Percentiles rank a stretch among this genome's conserved stretches.
Conservation (phyloP, 2,113 vertebrate genomes). For the Tragelaphus imberbis region DNA sequence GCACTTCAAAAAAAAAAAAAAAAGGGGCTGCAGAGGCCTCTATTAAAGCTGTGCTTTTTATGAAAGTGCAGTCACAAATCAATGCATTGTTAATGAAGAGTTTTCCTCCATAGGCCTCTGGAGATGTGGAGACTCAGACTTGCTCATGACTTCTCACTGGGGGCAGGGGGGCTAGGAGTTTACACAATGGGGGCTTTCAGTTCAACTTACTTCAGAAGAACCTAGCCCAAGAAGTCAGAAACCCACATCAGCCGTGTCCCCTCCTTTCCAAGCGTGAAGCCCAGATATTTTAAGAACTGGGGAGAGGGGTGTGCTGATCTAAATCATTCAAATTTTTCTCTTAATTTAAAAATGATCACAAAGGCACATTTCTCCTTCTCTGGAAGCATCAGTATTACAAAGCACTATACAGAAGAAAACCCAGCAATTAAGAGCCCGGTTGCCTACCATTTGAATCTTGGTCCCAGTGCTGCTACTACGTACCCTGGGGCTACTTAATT, state of each 20-base stretch:
- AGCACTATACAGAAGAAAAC: not conserved
- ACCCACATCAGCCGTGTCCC: not conserved
- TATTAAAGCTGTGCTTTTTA: slow-evolving; percentile 62
- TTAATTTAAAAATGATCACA: not conserved
- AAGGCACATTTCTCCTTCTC: not conserved
- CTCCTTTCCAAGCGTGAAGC: not conserved
- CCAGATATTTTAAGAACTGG: not conserved
- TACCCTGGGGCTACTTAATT: not conserved
- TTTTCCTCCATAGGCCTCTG: not conserved
- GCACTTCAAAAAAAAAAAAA: not conserved
- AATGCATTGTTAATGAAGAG: slow-evolving; percentile 53
- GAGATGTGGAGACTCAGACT: not conserved
- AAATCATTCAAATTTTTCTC: not conserved
- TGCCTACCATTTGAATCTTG: not conserved
- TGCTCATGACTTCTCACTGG: not conserved
- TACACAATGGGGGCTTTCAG: slow-evolving; percentile 56
- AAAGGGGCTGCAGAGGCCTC: not conserved
- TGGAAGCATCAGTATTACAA: not conserved
- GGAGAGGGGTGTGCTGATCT: not conserved
- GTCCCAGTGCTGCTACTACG: not conserved
- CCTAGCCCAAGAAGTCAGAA: not conserved
- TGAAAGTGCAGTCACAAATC: slow-evolving; percentile 55
- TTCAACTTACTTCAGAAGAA: not conserved
- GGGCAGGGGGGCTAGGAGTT: not conserved
- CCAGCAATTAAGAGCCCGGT: not conserved